Evolutionary conservation across 2,797 vertebrate species (phyloP).

Genomic region (Bradypus variegatus): DNA sequence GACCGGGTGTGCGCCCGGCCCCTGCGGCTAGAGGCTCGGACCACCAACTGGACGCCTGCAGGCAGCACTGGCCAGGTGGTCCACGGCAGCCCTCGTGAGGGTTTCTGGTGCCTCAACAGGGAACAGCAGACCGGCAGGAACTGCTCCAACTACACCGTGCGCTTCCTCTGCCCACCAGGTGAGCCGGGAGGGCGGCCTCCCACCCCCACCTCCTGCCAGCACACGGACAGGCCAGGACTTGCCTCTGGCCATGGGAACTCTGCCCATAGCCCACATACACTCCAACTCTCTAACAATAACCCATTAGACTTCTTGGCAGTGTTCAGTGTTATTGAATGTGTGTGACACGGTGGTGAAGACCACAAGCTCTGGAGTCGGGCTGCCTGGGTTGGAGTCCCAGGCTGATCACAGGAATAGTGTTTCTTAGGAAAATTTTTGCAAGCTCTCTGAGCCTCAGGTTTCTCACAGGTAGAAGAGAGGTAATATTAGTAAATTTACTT

Average conservation of each 20-base stretch:
- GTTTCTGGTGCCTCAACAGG: slow-evolving; percentile 90
- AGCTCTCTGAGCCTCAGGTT: neutral
- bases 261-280: neutral
- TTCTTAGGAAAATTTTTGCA: neutral
- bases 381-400: neutral
- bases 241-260: neutral
- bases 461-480: neutral
- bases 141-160: slow-evolving; percentile 91
- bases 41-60: slow-evolving; percentile 84
- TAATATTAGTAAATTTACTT: neutral
- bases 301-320: neutral
- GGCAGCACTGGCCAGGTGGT: slow-evolving; percentile 81
- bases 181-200: neutral
- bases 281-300: neutral
- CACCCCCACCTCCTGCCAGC: neutral
- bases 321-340: neutral
- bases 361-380: neutral
- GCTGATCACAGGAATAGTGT: neutral
- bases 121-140: slow-evolving; percentile 82
- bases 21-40: slow-evolving; percentile 81
- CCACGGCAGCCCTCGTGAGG: slow-evolving; percentile 79
- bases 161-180: slow-evolving; percentile 85
- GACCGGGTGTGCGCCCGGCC: slow-evolving; percentile 80
- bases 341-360: neutral
- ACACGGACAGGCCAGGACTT: neutral